Percentiles rank a stretch among this genome's conserved stretches.
phyloP scores from a whole-genome alignment of 2,113 vertebrate species.

The Megaceryle torquata region DNA sequence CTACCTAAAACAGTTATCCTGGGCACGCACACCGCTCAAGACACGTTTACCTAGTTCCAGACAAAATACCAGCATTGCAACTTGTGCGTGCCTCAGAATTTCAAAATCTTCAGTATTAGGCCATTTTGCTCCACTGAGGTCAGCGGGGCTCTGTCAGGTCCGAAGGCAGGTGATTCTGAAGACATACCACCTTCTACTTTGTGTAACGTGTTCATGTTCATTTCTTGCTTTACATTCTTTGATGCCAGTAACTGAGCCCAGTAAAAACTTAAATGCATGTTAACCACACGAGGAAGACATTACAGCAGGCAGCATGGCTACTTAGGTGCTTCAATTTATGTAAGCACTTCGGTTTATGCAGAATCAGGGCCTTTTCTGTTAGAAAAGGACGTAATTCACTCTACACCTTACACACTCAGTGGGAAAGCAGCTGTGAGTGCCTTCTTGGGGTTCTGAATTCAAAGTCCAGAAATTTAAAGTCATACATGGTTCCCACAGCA shows the following conservation, averaged over 20 bases:
- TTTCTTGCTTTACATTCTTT: not conserved
- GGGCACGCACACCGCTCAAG: not conserved
- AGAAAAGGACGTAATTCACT: not conserved
- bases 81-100: not conserved
- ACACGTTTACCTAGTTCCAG: not conserved
- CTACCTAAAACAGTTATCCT: not conserved
- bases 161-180: not conserved
- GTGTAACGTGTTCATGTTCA: accelerated
- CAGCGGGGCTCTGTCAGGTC: accelerated
- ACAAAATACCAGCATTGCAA: not conserved
- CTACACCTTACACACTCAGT: not conserved
- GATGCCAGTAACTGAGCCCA: not conserved
- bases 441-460: constrained; percentile 27
- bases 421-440: not conserved
- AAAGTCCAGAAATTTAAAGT: constrained; percentile 52
- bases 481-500: constrained; percentile 28
- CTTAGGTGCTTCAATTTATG: not conserved
- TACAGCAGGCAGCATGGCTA: not conserved
- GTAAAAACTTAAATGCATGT: not conserved
- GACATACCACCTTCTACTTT: not conserved
- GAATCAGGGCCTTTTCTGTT: not conserved
- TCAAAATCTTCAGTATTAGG: not conserved
- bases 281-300: not conserved
- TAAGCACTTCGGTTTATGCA: not conserved
- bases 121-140: not conserved